These are phyloP conservation scores for Spodoptera litura DNA, from an alignment of 1,140 invertebrate genomes.

Conservation along the genomic window DNA sequence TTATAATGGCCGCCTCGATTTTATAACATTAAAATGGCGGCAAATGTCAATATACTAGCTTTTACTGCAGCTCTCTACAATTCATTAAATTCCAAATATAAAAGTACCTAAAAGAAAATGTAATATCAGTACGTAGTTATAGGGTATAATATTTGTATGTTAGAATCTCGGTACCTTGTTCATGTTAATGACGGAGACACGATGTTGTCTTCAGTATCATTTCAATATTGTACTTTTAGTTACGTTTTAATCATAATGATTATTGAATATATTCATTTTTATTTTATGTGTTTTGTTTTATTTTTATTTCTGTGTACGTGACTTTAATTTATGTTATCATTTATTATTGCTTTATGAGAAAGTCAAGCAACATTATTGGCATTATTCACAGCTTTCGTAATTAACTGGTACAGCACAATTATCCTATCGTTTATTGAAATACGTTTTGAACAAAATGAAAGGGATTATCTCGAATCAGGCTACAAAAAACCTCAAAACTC, in stretches of 20 bases:
- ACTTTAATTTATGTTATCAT: slow-evolving; percentile 52
- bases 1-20: slow-evolving; percentile 37
- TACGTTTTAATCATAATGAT: slow-evolving; percentile 79
- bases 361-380: slow-evolving; percentile 44
- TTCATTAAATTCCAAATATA: slow-evolving; percentile 56
- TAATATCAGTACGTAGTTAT: slow-evolving; percentile 64
- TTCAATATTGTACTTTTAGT: slow-evolving; percentile 78
- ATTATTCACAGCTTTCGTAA: slow-evolving; percentile 30
- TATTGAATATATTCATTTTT: slow-evolving; percentile 86
- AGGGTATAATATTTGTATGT: slow-evolving; percentile 60
- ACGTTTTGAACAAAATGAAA: not conserved
- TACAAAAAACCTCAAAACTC: not conserved
- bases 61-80: slow-evolving; percentile 74
- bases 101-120: slow-evolving; percentile 73
- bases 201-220: slow-evolving; percentile 68
- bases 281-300: slow-evolving; percentile 84
- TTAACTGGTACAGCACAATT: slow-evolving; percentile 29
- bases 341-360: slow-evolving; percentile 47
- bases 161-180: slow-evolving; percentile 81
- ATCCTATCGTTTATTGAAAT: not conserved
- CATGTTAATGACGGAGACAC: slow-evolving; percentile 61
- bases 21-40: slow-evolving; percentile 35
- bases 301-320: slow-evolving; percentile 74
- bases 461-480: not conserved
- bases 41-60: slow-evolving; percentile 43